Evolutionary conservation across 92 coral and sea anemone species (phyloP), one percentile per base, ranked within the genome.

Genomic region (Porites evermanni): DNA sequence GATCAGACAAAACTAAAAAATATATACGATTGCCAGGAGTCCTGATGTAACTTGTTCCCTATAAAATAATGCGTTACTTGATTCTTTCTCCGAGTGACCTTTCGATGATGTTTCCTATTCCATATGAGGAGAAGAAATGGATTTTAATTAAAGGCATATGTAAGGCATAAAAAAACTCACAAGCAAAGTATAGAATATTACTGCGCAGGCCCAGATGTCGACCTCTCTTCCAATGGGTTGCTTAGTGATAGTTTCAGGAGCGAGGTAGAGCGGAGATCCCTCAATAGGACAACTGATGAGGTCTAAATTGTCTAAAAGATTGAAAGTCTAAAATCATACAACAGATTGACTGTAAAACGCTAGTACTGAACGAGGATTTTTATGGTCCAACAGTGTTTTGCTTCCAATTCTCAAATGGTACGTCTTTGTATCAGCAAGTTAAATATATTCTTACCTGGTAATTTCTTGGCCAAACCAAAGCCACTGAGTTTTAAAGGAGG

Each of bases 121-220:
- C 47, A 38, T 38, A 0, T 38, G 5, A 3, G 7, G 47, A 38
- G 47, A 38, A 38, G 47, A 0, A 5, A 38, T 38, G 47, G 7
- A 38, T 38, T 38, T 38, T 38, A 0, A 38, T 38, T 38, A 38
- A 38, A 38, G 47, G 47, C 32, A 29, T 29, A 29, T 29, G 32
- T 1, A 29, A 29, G 7, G 47, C 47, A 38, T 38, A 4, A 29
- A 29, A 29, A 54, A 11, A 69, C 88, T 63, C 79, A 94, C 98
- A 95, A 92, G 26, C 38, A 94, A 47, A 20, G 89, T 84, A 38
- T 88, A 94, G 56, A 90, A 87, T 29, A 94, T 93, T 19, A 92
- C 95, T 54, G 93, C 98, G 77, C 98, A 94, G 18, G 94, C 95
- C 98, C 98, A 94, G 23, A 94, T 72, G 65, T 92, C 98, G 6